These are phyloP conservation scores for Drosophila gunungcola DNA, from an alignment of 1,140 invertebrate genomes.

Conservation along the genomic window DNA sequence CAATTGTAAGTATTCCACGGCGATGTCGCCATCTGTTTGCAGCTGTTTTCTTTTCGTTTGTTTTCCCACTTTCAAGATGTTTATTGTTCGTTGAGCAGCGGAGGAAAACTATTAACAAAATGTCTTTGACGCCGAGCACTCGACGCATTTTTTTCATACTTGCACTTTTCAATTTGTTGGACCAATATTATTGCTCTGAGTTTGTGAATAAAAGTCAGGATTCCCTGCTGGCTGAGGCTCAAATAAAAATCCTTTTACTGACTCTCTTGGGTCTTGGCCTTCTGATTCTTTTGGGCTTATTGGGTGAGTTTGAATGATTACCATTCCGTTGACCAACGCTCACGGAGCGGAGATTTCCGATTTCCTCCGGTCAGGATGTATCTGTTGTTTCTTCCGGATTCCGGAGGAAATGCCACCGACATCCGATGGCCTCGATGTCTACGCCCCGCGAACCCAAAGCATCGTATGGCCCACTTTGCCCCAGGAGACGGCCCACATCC, in stretches of 20 bases:
- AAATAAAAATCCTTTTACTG: slow-evolving; percentile 20
- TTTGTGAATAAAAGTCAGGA: background rate
- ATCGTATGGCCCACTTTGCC: slow-evolving; percentile 68
- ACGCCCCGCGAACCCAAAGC: slow-evolving; percentile 64
- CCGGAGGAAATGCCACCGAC: slow-evolving; percentile 5
- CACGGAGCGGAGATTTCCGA: background rate
- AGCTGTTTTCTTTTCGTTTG: slow-evolving; percentile 31
- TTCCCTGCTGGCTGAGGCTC: slow-evolving; percentile 9
- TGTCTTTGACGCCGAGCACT: slow-evolving; percentile 49
- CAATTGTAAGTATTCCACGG: slow-evolving; percentile 21
- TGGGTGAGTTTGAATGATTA: slow-evolving; percentile 40
- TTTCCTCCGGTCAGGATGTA: slow-evolving; percentile 29
- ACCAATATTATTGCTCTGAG: background rate
- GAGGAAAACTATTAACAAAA: slow-evolving; percentile 61
- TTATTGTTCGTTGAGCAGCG: slow-evolving; percentile 13
- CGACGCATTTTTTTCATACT: slow-evolving; percentile 55
- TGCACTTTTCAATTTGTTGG: slow-evolving; percentile 36
- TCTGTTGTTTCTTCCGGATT: slow-evolving; percentile 37
- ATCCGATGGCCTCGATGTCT: slow-evolving; percentile 47
- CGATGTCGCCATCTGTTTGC: slow-evolving; percentile 39
- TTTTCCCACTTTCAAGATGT: slow-evolving; percentile 24
- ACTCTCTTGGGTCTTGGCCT: slow-evolving; percentile 19
- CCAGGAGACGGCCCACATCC: slow-evolving; percentile 29
- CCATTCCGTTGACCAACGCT: background rate
- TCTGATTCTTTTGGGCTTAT: slow-evolving; percentile 31